These are phyloP conservation scores for Amblyteles armatorius DNA, from an alignment of 2,888 invertebrate genomes.

Conservation along the genomic window DNA sequence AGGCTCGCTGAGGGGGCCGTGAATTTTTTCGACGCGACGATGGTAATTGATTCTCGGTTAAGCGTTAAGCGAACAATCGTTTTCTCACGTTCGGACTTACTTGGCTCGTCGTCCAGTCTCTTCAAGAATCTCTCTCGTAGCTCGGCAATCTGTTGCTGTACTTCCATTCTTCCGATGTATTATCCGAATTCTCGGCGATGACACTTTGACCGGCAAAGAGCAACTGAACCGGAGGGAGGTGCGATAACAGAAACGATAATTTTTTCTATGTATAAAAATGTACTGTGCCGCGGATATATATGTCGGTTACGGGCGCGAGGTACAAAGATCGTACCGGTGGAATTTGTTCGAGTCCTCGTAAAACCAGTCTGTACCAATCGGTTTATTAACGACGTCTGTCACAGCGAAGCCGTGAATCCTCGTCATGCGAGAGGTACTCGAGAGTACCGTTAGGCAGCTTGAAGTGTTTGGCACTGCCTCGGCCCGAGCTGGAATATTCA, in stretches of 20 bases:
- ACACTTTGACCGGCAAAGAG: constrained; percentile 77
- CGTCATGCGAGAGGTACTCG: neutral
- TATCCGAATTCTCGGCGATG: constrained; percentile 62
- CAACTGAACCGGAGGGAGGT: constrained; percentile 41
- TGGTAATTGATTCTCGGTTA: neutral
- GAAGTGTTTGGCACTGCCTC: constrained; percentile 4
- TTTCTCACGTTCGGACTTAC: constrained; percentile 77
- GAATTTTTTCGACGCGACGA: constrained; percentile 3
- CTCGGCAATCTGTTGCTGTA: constrained; percentile 77
- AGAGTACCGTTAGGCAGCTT: neutral
- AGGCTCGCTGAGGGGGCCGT: neutral
- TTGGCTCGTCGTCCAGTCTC: constrained; percentile 79
- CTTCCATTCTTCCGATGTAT: constrained; percentile 74
- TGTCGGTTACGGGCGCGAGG: constrained; percentile 23
- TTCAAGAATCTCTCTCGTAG: constrained; percentile 81
- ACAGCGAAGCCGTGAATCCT: constrained; percentile 30
- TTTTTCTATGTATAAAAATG: constrained; percentile 37
- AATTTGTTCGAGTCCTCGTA: constrained; percentile 21
- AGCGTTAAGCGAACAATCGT: constrained; percentile 7
- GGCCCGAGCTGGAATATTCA: neutral
- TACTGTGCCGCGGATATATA: constrained; percentile 20
- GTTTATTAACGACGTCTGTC: constrained; percentile 45
- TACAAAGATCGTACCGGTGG: constrained; percentile 39
- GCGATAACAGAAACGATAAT: constrained; percentile 49
- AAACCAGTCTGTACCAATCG: constrained; percentile 13